Evolutionary conservation across 1,140 invertebrate genomes (phyloP), one percentile per base, ranked within the genome.

Genomic region (Hylaeus anthracinus): DNA sequence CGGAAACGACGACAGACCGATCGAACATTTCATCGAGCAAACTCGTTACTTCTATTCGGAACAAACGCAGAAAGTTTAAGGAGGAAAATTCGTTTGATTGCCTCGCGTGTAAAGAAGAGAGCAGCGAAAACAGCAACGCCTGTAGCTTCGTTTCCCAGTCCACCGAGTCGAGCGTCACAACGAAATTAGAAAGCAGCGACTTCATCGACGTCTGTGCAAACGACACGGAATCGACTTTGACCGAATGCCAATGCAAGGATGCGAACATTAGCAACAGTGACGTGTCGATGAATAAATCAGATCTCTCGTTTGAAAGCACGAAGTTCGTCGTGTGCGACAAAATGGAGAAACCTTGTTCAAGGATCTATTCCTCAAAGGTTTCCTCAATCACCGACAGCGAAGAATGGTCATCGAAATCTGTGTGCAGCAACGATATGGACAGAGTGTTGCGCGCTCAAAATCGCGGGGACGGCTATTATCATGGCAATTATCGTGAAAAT

Each of bases 21-120:
- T 81, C 60, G n/a, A 72, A 80, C 12, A n/a, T 80, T 8, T 87
- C 85, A 0, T 83, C 87, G 4, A 83, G 73, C 60, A 90, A 89
- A 43, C 48, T 88, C 1, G 51, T 88, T 1, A 75, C 72, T 3
- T 71, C 71, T 5, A 73, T 87, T 45, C 64, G 55, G n/a, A 80
- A 81, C 37, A 82, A 76, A 43, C 77, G 71, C 3, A 72, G 72
- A 2, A 86, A 81, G n/a, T 41, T 14, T 1, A 48, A 77, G 26
- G 65, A 76, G 37, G 51, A 73, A 14, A 12, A 43, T n/a, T 58
- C 63, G 3, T 14, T 51, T 5, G 75, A 79, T 69, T 67, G 1
- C 51, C 45, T 72, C 12, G 5, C 12, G 5, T 10, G 58, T 2
- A 72, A 2, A 0, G 79, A 77, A 1, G 51, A 71, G 2, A 81